phyloP scores from a whole-genome alignment of 2,888 invertebrate genomes.

The Agrotis ipsilon region DNA sequence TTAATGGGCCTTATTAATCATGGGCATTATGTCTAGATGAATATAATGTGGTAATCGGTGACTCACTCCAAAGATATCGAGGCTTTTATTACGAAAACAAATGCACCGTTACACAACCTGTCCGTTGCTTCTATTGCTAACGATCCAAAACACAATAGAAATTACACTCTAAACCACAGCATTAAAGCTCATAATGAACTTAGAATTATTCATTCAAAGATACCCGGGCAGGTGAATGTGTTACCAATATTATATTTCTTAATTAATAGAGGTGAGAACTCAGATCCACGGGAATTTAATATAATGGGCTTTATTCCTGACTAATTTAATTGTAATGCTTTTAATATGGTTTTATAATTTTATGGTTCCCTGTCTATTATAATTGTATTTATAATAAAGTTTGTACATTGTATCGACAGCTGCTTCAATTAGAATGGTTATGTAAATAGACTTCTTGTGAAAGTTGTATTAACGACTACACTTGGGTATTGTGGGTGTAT shows the following conservation, averaged over 20 bases:
- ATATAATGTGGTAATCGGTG: slow-evolving; percentile 86
- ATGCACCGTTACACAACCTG: slow-evolving; percentile 83
- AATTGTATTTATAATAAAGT: slow-evolving; percentile 37
- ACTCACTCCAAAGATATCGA: slow-evolving; percentile 81
- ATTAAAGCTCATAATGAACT: slow-evolving; percentile 61
- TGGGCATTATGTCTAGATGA: slow-evolving; percentile 85
- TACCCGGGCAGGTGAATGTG: slow-evolving; percentile 82
- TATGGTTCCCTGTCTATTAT: slow-evolving; percentile 46
- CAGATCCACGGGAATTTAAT: slow-evolving; percentile 70
- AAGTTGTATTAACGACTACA: slow-evolving; percentile 47
- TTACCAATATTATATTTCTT: slow-evolving; percentile 81
- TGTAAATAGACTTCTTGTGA: slow-evolving; percentile 55
- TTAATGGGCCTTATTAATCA: slow-evolving; percentile 89
- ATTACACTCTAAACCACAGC: slow-evolving; percentile 59
- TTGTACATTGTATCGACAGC: slow-evolving; percentile 53
- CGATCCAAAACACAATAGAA: slow-evolving; percentile 55
- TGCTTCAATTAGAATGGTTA: slow-evolving; percentile 52
- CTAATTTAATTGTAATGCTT: slow-evolving; percentile 61
- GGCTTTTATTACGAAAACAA: slow-evolving; percentile 85
- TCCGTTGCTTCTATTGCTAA: slow-evolving; percentile 69
- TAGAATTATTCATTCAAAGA: slow-evolving; percentile 14
- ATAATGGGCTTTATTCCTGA: slow-evolving; percentile 61
- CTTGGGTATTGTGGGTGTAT: slow-evolving; percentile 34
- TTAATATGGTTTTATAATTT: slow-evolving; percentile 55
- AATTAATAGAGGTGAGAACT: slow-evolving; percentile 81